Conservation (phyloP, 1,140 invertebrate genomes). For the Trichonephila inaurata region DNA sequence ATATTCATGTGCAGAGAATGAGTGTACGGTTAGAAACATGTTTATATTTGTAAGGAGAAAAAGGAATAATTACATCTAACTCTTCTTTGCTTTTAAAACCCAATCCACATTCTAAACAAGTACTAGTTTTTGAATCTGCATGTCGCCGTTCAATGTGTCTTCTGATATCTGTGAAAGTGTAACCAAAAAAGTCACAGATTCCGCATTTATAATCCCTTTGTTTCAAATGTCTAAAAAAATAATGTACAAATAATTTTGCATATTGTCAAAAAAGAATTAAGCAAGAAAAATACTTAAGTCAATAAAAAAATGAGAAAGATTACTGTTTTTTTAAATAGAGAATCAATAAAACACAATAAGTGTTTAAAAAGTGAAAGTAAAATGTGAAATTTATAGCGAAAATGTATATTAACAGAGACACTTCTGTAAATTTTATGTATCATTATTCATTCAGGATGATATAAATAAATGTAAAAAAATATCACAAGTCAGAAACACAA, state of each 20-base stretch:
- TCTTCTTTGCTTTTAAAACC: constrained; percentile 79
- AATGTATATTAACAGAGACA: too few relatives aligned
- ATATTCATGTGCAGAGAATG: not conserved
- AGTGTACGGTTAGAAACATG: too few relatives aligned
- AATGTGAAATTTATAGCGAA: too few relatives aligned
- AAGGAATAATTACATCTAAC: constrained; percentile 78
- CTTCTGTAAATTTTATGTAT: too few relatives aligned
- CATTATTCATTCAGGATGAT: too few relatives aligned
- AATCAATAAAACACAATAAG: not conserved
- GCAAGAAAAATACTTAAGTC: too few relatives aligned
- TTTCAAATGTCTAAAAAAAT: constrained; percentile 77
- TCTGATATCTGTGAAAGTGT: constrained; percentile 82
- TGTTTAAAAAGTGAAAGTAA: too few relatives aligned
- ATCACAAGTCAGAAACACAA: too few relatives aligned
- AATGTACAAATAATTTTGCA: not conserved
- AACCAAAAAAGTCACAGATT: constrained; percentile 82
- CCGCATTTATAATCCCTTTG: constrained; percentile 80
- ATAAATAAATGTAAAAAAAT: too few relatives aligned
- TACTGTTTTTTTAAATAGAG: too few relatives aligned
- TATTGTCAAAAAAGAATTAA: not conserved
- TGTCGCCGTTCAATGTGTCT: constrained; percentile 82
- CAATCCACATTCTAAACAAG: constrained; percentile 80
- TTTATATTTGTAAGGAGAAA: not conserved
- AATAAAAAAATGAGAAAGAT: too few relatives aligned
- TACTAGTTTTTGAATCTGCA: constrained; percentile 78